Evolutionary conservation across 2,888 invertebrate species (phyloP), one percentile per base, ranked within the genome.

Genomic region (Melanostoma mellinum): DNA sequence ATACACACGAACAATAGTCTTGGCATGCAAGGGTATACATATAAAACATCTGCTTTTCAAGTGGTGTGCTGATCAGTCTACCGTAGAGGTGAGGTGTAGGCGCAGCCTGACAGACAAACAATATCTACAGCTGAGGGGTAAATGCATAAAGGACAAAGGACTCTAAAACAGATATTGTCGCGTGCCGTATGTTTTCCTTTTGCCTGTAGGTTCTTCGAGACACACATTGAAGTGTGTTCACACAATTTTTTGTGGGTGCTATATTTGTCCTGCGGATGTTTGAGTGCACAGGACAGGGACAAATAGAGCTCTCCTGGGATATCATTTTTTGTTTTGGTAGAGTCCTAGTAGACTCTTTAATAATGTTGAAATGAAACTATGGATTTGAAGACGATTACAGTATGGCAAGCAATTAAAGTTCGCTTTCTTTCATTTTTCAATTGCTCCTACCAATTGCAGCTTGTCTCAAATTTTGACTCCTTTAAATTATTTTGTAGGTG

Each of bases 41-140:
- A 20, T 20, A 20, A 38, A 80, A 46, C 80, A 80, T 80, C 80
- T 80, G 79, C 79, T 75, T 65, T 36, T 69, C 42, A 50, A 69
- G 69, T 53, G 36, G 6, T 44, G 10, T 58, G 46, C 32, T 6
- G 30, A 56, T 46, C 79, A 75, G 55, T 63, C 61, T 79, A 79
- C 67, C 69, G 69, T 80, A 63, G 67, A 80, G 79, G 75, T 61
- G 69, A 61, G 68, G 74, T 80, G 69, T 74, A 80, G 69, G 74
- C 55, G 50, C 58, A 80, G 74, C 44, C 58, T 75, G 65, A 38
- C 48, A 74, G 61, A 55, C 69, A 50, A 46, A 60, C 44, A 65
- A 67, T 61, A 68, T 56, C 40, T 20, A 35, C 50, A 38, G 3
- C n/a, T 44, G 33, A 52, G 56, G 33, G 63, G 20, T 20, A 20